Conservation (phyloP, 2,888 invertebrate genomes). For the Drosophila eohydei region DNA sequence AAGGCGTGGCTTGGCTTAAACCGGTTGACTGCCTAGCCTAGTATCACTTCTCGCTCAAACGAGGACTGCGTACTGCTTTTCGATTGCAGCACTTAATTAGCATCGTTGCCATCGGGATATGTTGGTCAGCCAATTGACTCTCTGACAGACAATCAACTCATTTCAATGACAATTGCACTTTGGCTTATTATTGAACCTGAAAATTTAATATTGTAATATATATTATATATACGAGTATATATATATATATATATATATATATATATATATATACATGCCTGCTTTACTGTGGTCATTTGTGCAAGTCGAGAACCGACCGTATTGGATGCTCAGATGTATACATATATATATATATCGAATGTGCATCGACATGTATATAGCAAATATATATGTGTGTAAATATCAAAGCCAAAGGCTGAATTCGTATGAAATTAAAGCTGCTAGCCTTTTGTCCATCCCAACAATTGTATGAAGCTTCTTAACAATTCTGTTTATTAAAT, state of each 20-base stretch:
- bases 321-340: not conserved
- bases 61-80: constrained; percentile 20
- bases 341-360: not conserved
- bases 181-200: constrained; percentile 58
- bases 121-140: constrained; percentile 40
- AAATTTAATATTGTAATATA: constrained; percentile 45
- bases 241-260: not conserved
- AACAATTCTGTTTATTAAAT: not conserved
- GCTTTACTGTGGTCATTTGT: not conserved
- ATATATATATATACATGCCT: constrained; percentile 2
- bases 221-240: not conserved
- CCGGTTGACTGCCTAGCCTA: not conserved
- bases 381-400: not conserved
- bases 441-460: not conserved
- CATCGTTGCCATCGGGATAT: constrained; percentile 47
- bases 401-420: not conserved
- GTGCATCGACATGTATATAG: not conserved
- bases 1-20: not conserved
- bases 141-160: constrained; percentile 52
- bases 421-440: not conserved
- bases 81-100: constrained; percentile 60
- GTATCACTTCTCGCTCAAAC: not conserved
- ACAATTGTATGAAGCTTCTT: not conserved
- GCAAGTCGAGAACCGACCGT: not conserved
- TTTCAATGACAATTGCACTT: constrained; percentile 67